A percentile compares a stretch with the other conserved stretches of the same genome.
Conservation (phyloP, 2,113 vertebrate genomes). For the Etheostoma cragini region DNA sequence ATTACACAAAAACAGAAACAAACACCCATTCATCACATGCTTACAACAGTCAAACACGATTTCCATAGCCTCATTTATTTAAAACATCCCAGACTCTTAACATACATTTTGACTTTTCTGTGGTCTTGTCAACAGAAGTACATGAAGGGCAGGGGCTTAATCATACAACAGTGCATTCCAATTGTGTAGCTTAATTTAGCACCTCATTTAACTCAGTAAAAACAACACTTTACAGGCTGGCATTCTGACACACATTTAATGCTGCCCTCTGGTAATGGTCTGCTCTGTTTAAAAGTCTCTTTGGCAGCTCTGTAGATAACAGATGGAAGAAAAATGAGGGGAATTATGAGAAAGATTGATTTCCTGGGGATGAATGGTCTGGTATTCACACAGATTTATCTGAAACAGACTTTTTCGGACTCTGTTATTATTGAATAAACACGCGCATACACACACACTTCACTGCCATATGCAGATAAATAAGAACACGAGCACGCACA, state of each 20-base stretch:
- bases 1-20: slow-evolving; percentile 51
- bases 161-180: slow-evolving; percentile 64
- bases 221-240: slow-evolving; percentile 78
- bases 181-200: slow-evolving; percentile 81
- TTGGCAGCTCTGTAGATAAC: slow-evolving; percentile 81
- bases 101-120: slow-evolving; percentile 24
- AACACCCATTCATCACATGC: slow-evolving; percentile 41
- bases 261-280: slow-evolving; percentile 77
- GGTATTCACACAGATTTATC: slow-evolving; percentile 79
- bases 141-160: slow-evolving; percentile 42
- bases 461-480: slow-evolving; percentile 48
- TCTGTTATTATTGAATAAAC: slow-evolving; percentile 78
- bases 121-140: slow-evolving; percentile 35
- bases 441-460: not conserved
- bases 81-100: slow-evolving; percentile 22
- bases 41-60: slow-evolving; percentile 28
- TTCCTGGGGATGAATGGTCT: slow-evolving; percentile 79
- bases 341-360: slow-evolving; percentile 85
- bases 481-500: slow-evolving; percentile 27
- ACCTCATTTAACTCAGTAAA: slow-evolving; percentile 82
- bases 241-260: slow-evolving; percentile 79
- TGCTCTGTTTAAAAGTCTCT: slow-evolving; percentile 79
- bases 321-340: slow-evolving; percentile 82
- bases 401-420: slow-evolving; percentile 74
- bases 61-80: slow-evolving; percentile 30